Percentiles rank a stretch among this genome's conserved stretches.
Evolutionary conservation across 2,888 invertebrate species (phyloP).

Genomic region (Gastrophysa polygoni): DNA sequence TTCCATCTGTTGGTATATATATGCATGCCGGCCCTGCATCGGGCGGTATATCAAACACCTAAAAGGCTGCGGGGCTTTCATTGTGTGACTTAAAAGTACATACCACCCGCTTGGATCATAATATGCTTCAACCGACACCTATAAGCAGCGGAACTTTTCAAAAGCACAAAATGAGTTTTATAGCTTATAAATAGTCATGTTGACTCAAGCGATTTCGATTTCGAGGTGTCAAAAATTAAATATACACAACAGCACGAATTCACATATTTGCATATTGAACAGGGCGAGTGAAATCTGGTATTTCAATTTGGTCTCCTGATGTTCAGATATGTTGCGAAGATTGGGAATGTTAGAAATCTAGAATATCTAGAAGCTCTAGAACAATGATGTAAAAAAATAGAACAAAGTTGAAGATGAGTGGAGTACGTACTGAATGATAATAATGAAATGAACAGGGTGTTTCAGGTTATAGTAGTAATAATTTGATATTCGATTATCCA

Average conservation of each 20-base stretch:
- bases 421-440: no score
- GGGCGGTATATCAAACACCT: slow-evolving; percentile 56
- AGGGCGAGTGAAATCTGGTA: slow-evolving; percentile 21
- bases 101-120: slow-evolving; percentile 56
- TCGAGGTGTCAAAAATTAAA: slow-evolving; percentile 39
- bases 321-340: not conserved
- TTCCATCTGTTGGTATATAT: no score
- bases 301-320: slow-evolving; percentile 6
- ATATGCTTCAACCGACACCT: slow-evolving; percentile 57
- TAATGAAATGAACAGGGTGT: no score
- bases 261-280: slow-evolving; percentile 38
- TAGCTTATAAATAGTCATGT: slow-evolving; percentile 47
- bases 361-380: no score
- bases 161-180: slow-evolving; percentile 54
- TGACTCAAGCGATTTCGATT: slow-evolving; percentile 42
- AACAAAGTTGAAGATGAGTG: no score
- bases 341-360: no score
- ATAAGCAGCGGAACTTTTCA: slow-evolving; percentile 53
- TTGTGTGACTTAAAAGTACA: slow-evolving; percentile 57
- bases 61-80: slow-evolving; percentile 53
- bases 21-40: slow-evolving; percentile 46
- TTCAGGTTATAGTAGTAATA: no score
- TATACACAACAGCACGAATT: slow-evolving; percentile 34
- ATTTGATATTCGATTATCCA: no score
- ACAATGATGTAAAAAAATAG: no score